Evolutionary conservation across 2,797 vertebrate species (phyloP), one percentile per base, ranked within the genome.

Genomic region (Acanthurus leucopareius): DNA sequence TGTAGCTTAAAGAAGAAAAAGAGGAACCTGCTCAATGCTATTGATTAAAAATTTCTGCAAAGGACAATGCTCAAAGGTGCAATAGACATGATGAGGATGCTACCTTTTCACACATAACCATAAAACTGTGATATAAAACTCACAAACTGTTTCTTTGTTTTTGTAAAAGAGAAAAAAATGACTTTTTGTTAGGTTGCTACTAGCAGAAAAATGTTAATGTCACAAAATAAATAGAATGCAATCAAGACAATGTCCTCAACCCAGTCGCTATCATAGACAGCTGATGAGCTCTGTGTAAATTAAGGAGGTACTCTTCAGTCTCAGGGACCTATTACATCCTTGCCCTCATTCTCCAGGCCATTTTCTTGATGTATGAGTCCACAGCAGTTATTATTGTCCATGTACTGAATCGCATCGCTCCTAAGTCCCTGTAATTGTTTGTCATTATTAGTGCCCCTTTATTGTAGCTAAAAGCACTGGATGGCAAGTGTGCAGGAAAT

Each of bases 1-100:
- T 73, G 87, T 66, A 65, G 82, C 88, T 90, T 89, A 77, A 84
- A 85, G 86, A 85, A 77, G 82, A 86, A 85, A 91, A 90, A 87
- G 74, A 86, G 70, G 76, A 86, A 80, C 76, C 78, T 82, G 75
- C 71, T 92, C 84, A 66, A 85, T 91, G 69, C 20, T 80, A 90
- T 93, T 81, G 91, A 92, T 92, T 66, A 32, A 8, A 45, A 47
- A 66, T 68, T 79, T 78, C 70, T 77, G 61, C 44, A 6, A 63
- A 76, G 64, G 47, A 40, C 47, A 54, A 59, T 69, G 71, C 76
- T 82, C 75, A 70, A 44, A 71, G 80, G 63, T 44, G 66, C 74
- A 74, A 32, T 71, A 53, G 61, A 54, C 69, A 44, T 61, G 40
- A 82, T 70, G 53, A 70, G 44, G 42, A 69, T 49, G 19, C 42